Conservation (phyloP, 2,888 invertebrate species). For the Diadromus collaris region DNA sequence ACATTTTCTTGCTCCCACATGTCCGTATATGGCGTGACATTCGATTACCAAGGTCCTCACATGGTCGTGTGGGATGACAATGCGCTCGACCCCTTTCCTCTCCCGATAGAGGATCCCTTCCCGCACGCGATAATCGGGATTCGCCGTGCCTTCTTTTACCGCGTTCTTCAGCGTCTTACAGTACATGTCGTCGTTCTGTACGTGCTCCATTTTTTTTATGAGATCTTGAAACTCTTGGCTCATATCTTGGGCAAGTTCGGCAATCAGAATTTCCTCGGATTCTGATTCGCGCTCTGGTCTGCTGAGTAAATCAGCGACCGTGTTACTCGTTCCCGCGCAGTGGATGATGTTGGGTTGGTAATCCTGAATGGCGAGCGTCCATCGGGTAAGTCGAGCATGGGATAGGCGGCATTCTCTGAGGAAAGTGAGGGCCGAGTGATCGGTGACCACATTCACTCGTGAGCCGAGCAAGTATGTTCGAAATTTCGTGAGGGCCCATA, state of each 20-base stretch:
- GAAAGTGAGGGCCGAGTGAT: constrained; percentile 67
- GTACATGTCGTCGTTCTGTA: background rate
- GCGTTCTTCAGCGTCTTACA: background rate
- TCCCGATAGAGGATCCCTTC: background rate
- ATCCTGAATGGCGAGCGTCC: no score
- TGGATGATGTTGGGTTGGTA: constrained; percentile 15
- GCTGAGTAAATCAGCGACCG: constrained; percentile 1
- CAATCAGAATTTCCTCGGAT: background rate
- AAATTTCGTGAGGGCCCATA: constrained; percentile 43
- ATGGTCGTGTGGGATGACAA: background rate
- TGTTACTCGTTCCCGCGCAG: constrained; percentile 27
- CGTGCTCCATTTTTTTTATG: background rate
- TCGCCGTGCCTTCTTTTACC: background rate
- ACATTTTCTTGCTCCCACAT: constrained; percentile 43
- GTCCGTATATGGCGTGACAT: constrained; percentile 42
- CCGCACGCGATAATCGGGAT: background rate
- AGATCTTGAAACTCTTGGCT: background rate
- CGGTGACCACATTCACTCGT: constrained; percentile 61
- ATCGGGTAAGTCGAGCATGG: constrained; percentile 24
- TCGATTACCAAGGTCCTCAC: background rate
- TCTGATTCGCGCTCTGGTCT: background rate
- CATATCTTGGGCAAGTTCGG: background rate
- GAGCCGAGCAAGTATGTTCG: constrained; percentile 51
- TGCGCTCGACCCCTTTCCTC: background rate
- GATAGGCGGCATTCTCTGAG: constrained; percentile 13